Conservation (phyloP, 2,888 invertebrate genomes). For the Lepidocyrtinus sp. region DNA sequence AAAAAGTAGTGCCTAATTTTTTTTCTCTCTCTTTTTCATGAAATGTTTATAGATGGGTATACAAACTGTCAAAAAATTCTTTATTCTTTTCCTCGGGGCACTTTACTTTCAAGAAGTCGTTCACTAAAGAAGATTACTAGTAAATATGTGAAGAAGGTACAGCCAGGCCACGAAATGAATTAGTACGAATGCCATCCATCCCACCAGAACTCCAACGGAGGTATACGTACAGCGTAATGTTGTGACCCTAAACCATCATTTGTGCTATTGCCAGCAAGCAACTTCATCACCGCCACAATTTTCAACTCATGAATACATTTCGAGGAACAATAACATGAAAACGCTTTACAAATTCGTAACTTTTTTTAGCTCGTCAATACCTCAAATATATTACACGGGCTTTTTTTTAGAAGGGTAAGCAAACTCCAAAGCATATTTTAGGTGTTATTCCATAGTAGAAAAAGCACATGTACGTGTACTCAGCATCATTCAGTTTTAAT, state of each 20-base stretch:
- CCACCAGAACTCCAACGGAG: neutral
- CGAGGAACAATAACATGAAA: constrained; percentile 5
- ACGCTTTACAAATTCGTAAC: neutral
- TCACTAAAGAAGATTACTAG: constrained; percentile 17
- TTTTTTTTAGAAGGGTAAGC: neutral
- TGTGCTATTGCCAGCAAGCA: too few relatives aligned
- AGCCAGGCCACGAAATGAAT: constrained; percentile 1
- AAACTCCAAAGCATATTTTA: too few relatives aligned
- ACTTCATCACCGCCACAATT: neutral
- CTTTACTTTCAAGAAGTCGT: constrained; percentile 37
- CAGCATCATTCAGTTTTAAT: too few relatives aligned
- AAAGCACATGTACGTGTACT: too few relatives aligned
- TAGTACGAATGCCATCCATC: constrained; percentile 3
- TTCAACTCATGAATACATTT: constrained; percentile 1
- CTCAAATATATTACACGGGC: neutral
- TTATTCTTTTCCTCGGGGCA: constrained; percentile 46
- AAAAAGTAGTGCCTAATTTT: constrained; percentile 29
- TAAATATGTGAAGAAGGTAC: constrained; percentile 4
- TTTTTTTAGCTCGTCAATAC: neutral
- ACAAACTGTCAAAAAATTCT: constrained; percentile 15
- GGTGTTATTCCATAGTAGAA: too few relatives aligned
- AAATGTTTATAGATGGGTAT: neutral
- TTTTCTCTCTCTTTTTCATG: neutral
- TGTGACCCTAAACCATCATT: neutral
- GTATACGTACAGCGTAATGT: neutral